Base-by-base conservation (phyloP, 2,888 invertebrate genomes). In the Tinea trinotella region DNA sequence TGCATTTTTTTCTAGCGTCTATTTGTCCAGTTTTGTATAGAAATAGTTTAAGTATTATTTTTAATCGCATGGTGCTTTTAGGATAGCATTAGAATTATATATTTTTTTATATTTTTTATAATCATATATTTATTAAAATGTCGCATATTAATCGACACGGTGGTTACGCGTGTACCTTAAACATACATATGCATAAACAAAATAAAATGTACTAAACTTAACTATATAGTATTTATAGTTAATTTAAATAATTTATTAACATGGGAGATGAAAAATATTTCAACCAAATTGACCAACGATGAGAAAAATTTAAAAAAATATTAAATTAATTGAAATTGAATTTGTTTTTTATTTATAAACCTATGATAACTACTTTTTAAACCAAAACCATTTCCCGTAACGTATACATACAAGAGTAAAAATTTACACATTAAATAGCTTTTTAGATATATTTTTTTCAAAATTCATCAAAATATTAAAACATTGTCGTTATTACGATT, bases 81-180 rank as follows among this genome's bases (percentile, higher is more conserved):
- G 64, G 58, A 36, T 50, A 18, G 50, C 30, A 24, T 20, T 22
- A 50, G 50, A 50, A 24, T 50, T 19, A 15, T 22, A 24, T 50
- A 52, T 24, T 53, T 52, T 19, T 48, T 49, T 13, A 36, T 52
- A 54, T 4, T 46, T 19, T 53, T 30, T 44, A 46, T 44, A 17
- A 44, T 19, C n/a, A 54, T 15, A 44, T 55, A 19, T 24, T 18
- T 35, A 15, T 12, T 22, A 44, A 64, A 66, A 65, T 67, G 65
- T 70, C 65, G 64, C 58, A 61, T 60, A 59, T 40, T n/a, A n/a
- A n/a, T 59, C 61, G 67, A 68, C 74, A 65, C 70, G 81, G 77
- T 80, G 80, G 82, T 84, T 83, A 79, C 80, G 78, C 79, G 78
- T 78, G 85, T 85, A 85, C 85, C 85, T 85, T 81, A 79, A 53